These are phyloP conservation scores for Formica aserva DNA, from an alignment of 2,888 invertebrate species.

Conservation along the genomic window DNA sequence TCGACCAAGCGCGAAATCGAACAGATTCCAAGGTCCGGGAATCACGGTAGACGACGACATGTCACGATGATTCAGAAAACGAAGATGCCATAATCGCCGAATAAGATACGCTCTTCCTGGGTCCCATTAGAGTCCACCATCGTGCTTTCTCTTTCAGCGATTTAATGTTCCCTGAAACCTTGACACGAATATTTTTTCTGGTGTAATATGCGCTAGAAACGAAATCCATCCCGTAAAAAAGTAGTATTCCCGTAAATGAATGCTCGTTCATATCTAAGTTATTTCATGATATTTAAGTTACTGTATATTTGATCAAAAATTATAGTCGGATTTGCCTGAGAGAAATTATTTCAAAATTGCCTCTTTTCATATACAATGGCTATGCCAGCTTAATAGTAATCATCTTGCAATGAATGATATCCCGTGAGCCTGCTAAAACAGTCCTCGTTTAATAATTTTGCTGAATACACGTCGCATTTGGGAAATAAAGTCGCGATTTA, in stretches of 20 bases:
- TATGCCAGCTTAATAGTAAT: background rate
- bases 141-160: constrained; percentile 29
- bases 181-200: constrained; percentile 40
- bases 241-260: background rate
- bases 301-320: background rate
- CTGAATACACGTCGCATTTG: constrained; percentile 32
- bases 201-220: constrained; percentile 4
- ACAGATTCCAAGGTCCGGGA: constrained; percentile 26
- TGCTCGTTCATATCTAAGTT: background rate
- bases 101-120: constrained; percentile 43
- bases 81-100: constrained; percentile 35
- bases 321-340: background rate
- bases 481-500: constrained; percentile 54
- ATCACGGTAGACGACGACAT: constrained; percentile 53
- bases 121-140: constrained; percentile 28
- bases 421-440: constrained; percentile 9
- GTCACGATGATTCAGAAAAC: constrained; percentile 64
- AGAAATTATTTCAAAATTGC: background rate
- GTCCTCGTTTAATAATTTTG: constrained; percentile 44
- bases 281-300: background rate
- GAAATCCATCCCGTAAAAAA: background rate
- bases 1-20: background rate
- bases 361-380: background rate
- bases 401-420: constrained; percentile 26
- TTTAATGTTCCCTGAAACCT: constrained; percentile 17